These are phyloP conservation scores for Umimayanthus kanabou DNA, from an alignment of 92 coral and sea anemone species.

Conservation along the genomic window DNA sequence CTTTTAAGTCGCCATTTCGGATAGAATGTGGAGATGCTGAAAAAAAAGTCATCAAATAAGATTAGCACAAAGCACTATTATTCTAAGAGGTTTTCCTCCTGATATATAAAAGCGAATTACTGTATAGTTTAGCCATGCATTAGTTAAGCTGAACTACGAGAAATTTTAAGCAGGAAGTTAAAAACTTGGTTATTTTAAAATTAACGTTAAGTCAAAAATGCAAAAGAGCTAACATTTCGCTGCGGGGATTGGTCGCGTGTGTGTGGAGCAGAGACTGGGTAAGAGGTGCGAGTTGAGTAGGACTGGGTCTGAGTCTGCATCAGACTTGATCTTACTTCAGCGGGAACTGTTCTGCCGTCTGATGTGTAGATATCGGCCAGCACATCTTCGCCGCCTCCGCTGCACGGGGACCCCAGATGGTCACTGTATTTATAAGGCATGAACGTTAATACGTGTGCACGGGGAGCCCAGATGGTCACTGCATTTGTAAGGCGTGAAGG, in stretches of 20 bases:
- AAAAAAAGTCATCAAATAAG: neutral
- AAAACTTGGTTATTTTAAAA: neutral
- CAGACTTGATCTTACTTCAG: slow-evolving; percentile 86
- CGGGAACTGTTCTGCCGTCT: slow-evolving; percentile 91
- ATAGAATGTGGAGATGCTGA: neutral
- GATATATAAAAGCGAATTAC: neutral
- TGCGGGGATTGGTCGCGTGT: slow-evolving; percentile 43
- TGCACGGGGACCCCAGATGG: slow-evolving; percentile 80
- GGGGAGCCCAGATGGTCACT: neutral
- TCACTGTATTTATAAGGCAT: no score
- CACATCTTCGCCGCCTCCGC: slow-evolving; percentile 95
- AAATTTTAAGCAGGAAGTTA: neutral
- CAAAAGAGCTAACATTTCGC: slow-evolving; percentile 44
- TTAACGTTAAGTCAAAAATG: neutral
- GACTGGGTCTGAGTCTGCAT: slow-evolving; percentile 50
- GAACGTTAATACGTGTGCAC: no score
- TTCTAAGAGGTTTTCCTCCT: neutral
- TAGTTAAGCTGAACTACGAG: neutral
- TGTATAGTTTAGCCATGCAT: neutral
- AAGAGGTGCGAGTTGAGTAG: slow-evolving; percentile 44
- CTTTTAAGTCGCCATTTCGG: neutral
- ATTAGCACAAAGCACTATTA: neutral
- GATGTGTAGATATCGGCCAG: slow-evolving; percentile 95
- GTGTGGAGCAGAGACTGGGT: slow-evolving; percentile 48
- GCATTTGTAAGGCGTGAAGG: no score